These are phyloP conservation scores for Macrosiphum euphorbiae DNA, from an alignment of 2,888 invertebrate species.

Conservation along the genomic window DNA sequence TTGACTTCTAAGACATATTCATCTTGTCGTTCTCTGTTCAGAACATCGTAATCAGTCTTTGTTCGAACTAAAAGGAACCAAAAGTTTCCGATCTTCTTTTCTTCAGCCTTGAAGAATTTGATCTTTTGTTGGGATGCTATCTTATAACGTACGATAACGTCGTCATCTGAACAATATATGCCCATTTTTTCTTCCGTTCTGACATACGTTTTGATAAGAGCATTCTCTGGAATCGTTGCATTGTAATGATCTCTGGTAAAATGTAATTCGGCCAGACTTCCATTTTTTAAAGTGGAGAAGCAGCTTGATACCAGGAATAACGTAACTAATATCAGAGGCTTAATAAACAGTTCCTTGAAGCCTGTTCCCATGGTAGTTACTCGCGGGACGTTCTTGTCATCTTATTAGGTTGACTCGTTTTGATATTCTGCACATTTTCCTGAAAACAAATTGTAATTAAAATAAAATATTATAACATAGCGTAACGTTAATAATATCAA, in stretches of 20 bases:
- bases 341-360: conserved; percentile 19
- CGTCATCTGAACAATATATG: conserved; percentile 73
- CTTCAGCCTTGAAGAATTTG: conserved; percentile 93
- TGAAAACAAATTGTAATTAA: not conserved
- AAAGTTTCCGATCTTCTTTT: conserved; percentile 91
- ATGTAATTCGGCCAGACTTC: conserved; percentile 72
- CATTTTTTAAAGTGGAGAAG: conserved; percentile 19
- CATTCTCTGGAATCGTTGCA: conserved; percentile 93
- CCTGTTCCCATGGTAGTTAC: conserved; percentile 52
- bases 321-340: conserved; percentile 48
- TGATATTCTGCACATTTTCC: conserved; percentile 28
- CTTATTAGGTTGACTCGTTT: conserved; percentile 7
- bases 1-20: conserved; percentile 84
- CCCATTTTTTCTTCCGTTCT: conserved; percentile 86
- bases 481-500: not conserved
- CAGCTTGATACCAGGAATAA: conserved; percentile 51
- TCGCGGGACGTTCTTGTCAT: conserved; percentile 40
- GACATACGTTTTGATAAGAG: conserved; percentile 86
- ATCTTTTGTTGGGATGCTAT: conserved; percentile 90
- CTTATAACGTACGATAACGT: conserved; percentile 81
- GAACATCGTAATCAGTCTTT: conserved; percentile 86
- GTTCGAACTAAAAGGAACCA: conserved; percentile 92
- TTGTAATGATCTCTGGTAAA: conserved; percentile 86
- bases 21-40: conserved; percentile 93
- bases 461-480: no score